phyloP scores from a whole-genome alignment of 2,113 vertebrate genomes.

The Candoia aspera region DNA sequence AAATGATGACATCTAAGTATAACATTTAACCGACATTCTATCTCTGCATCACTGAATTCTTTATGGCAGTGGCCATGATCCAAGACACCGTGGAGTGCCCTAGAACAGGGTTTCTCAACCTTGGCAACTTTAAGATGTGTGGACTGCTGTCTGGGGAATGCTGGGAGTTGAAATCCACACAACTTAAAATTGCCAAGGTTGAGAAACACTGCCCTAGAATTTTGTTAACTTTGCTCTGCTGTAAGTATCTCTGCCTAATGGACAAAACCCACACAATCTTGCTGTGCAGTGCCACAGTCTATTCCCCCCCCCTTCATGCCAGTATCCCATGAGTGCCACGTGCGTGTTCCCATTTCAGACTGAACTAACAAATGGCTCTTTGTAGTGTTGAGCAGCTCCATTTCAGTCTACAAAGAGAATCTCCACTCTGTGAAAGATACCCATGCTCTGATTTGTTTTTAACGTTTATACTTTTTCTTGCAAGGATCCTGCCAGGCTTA shows the following conservation, averaged over 20 bases:
- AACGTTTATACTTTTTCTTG: background rate
- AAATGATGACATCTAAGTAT: background rate
- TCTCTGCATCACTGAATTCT: background rate
- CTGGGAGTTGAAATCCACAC: background rate
- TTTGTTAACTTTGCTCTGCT: background rate
- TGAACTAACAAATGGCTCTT: background rate
- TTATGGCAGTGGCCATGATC: background rate
- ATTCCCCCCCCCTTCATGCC: background rate
- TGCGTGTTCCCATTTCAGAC: background rate
- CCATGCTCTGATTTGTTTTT: background rate
- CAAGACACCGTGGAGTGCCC: background rate
- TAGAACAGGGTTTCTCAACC: background rate
- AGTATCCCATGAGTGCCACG: background rate
- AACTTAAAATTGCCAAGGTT: background rate
- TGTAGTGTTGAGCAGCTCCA: background rate
- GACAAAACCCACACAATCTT: background rate
- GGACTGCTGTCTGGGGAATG: background rate
- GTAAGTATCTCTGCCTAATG: background rate
- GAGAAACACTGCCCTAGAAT: background rate
- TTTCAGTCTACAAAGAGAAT: background rate
- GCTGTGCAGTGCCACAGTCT: background rate
- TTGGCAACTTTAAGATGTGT: background rate
- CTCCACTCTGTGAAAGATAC: background rate
- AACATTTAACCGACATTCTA: background rate
- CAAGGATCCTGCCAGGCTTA: background rate